A percentile compares a stretch with the other conserved stretches of the same genome.
These are phyloP conservation scores for Merodon equestris DNA, from an alignment of 2,888 invertebrate genomes.

Conservation along the genomic window DNA sequence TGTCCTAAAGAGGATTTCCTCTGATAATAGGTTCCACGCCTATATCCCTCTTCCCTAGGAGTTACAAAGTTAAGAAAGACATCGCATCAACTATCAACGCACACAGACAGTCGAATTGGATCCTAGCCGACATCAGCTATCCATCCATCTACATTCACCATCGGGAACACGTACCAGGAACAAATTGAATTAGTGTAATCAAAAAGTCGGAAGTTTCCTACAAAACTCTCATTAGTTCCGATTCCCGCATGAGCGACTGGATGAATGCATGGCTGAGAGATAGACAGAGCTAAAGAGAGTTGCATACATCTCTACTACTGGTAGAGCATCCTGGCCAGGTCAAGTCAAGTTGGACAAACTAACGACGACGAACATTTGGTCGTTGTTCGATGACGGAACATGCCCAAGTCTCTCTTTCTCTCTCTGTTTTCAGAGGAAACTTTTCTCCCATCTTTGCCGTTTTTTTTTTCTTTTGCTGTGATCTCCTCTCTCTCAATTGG, in stretches of 20 bases:
- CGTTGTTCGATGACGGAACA: slow-evolving; percentile 48
- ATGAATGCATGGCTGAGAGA: slow-evolving; percentile 48
- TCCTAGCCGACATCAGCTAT: slow-evolving; percentile 4
- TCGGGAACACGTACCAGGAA: slow-evolving; percentile 47
- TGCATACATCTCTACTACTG: slow-evolving; percentile 2
- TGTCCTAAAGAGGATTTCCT: slow-evolving; percentile 64
- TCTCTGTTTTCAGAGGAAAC: slow-evolving; percentile 57
- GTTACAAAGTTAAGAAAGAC: slow-evolving; percentile 43
- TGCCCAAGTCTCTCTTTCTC: slow-evolving; percentile 56
- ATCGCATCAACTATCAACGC: slow-evolving; percentile 63
- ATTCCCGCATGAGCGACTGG: slow-evolving; percentile 64
- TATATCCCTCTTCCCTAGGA: slow-evolving; percentile 5
- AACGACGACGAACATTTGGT: slow-evolving; percentile 28
- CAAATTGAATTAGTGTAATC: slow-evolving; percentile 72
- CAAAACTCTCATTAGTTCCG: slow-evolving; percentile 69
- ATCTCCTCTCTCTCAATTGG: slow-evolving; percentile 50
- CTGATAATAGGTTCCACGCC: slow-evolving; percentile 64
- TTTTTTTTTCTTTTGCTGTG: too few relatives aligned
- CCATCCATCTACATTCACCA: slow-evolving; percentile 21
- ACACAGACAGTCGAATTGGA: slow-evolving; percentile 1
- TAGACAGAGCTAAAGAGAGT: too few relatives aligned
- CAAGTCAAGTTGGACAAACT: slow-evolving; percentile 54
- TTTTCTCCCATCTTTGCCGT: slow-evolving; percentile 3
- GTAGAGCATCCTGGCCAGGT: slow-evolving; percentile 45
- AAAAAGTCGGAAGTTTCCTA: slow-evolving; percentile 71